A percentile compares a stretch with the other conserved stretches of the same genome.
phyloP scores from a whole-genome alignment of 2,888 invertebrate species.

The Eupithecia exiguata region DNA sequence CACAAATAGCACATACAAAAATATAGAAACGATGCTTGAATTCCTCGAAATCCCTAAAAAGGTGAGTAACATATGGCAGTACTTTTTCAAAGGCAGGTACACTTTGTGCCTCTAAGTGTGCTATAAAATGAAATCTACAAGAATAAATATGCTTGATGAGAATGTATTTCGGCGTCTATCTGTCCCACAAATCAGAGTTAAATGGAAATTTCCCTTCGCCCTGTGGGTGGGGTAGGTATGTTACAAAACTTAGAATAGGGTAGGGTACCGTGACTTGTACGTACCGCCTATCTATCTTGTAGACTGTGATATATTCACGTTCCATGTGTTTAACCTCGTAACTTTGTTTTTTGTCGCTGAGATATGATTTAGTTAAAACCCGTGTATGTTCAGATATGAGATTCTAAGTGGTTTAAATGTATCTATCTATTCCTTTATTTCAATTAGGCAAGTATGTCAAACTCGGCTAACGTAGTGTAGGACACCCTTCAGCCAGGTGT shows the following conservation, averaged over 20 bases:
- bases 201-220: slow-evolving; percentile 46
- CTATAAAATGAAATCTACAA: slow-evolving; percentile 68
- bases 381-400: not conserved
- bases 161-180: slow-evolving; percentile 39
- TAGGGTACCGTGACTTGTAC: slow-evolving; percentile 16
- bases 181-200: slow-evolving; percentile 66
- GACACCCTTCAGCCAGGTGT: too few species aligned
- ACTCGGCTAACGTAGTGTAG: too few species aligned
- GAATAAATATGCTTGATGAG: slow-evolving; percentile 62
- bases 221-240: slow-evolving; percentile 14
- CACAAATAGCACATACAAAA: not conserved
- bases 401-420: not conserved
- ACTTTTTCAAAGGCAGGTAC: slow-evolving; percentile 65
- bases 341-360: slow-evolving; percentile 7
- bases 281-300: slow-evolving; percentile 12
- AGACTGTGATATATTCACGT: slow-evolving; percentile 15
- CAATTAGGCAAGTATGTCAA: not conserved
- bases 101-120: slow-evolving; percentile 65
- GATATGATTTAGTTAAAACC: not conserved
- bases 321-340: slow-evolving; percentile 8
- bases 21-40: not conserved
- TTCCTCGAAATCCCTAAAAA: slow-evolving; percentile 42
- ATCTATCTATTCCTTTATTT: not conserved
- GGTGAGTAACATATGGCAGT: slow-evolving; percentile 61
- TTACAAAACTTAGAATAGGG: slow-evolving; percentile 24